Evolutionary conservation across 2,888 invertebrate species (phyloP).

Genomic region (Odontocolon sp.): DNA sequence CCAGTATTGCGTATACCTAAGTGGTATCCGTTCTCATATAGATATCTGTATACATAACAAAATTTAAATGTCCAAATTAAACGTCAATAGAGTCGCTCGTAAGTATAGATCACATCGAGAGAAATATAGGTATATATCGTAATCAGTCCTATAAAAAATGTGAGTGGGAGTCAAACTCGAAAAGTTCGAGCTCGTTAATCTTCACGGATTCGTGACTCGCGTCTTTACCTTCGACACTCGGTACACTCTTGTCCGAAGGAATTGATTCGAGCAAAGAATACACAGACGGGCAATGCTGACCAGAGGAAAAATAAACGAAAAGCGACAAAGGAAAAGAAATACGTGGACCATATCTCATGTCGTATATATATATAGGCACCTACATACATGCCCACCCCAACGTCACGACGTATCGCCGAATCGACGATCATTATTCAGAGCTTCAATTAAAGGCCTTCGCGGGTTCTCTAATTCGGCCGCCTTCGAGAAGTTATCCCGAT

Average conservation of each 20-base stretch:
- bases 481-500: slow-evolving; percentile 76
- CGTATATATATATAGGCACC: not conserved
- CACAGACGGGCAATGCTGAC: not conserved
- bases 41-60: slow-evolving; percentile 28
- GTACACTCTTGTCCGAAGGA: not conserved
- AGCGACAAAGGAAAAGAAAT: not conserved
- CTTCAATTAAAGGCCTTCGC: slow-evolving; percentile 79
- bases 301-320: not conserved
- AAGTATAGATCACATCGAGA: slow-evolving; percentile 5
- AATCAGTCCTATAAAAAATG: not conserved
- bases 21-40: not conserved
- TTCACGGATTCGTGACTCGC: slow-evolving; percentile 20
- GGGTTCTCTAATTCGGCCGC: slow-evolving; percentile 77
- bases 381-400: slow-evolving; percentile 64
- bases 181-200: slow-evolving; percentile 49
- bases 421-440: slow-evolving; percentile 79
- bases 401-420: slow-evolving; percentile 72
- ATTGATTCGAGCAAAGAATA: not conserved
- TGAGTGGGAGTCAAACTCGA: slow-evolving; percentile 22
- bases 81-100: slow-evolving; percentile 7
- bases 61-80: slow-evolving; percentile 29
- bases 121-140: slow-evolving; percentile 9
- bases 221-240: not conserved
- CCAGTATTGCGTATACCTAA: not conserved
- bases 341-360: not conserved